phyloP scores from a whole-genome alignment of 2,888 invertebrate species.

The Rhingia campestris region DNA sequence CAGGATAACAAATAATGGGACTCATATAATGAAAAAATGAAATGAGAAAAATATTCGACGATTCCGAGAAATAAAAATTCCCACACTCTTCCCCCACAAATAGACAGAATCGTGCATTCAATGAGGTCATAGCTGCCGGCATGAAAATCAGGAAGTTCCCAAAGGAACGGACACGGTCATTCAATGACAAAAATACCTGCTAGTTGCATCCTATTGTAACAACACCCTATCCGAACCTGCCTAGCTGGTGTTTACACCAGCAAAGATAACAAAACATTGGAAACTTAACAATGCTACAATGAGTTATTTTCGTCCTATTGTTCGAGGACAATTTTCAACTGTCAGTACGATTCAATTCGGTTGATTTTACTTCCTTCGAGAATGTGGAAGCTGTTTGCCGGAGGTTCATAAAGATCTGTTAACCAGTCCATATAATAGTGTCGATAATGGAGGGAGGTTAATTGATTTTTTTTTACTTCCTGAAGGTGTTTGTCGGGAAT shows the following conservation, averaged over 20 bases:
- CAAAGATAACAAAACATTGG: slow-evolving; percentile 69
- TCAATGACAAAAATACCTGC: slow-evolving; percentile 60
- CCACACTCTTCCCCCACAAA: slow-evolving; percentile 66
- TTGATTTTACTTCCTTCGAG: slow-evolving; percentile 59
- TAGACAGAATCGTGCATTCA: slow-evolving; percentile 2
- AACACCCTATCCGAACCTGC: slow-evolving; percentile 59
- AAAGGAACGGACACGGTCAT: slow-evolving; percentile 53
- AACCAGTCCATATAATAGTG: slow-evolving; percentile 65
- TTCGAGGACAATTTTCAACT: slow-evolving; percentile 58
- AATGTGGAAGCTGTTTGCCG: slow-evolving; percentile 57
- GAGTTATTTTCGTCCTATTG: slow-evolving; percentile 73
- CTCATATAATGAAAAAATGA: slow-evolving; percentile 12
- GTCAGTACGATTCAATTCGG: slow-evolving; percentile 28
- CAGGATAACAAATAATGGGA: not conserved
- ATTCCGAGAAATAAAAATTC: slow-evolving; percentile 67
- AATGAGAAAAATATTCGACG: slow-evolving; percentile 22
- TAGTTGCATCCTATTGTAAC: slow-evolving; percentile 35
- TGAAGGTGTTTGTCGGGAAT: slow-evolving; percentile 47
- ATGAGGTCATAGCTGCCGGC: slow-evolving; percentile 26
- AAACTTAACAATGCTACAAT: slow-evolving; percentile 66
- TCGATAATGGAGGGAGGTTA: slow-evolving; percentile 57
- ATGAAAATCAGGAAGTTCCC: slow-evolving; percentile 69
- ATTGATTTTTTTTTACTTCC: slow-evolving; percentile 68
- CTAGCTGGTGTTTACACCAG: slow-evolving; percentile 69
- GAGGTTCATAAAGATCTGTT: slow-evolving; percentile 68